Conservation (phyloP, 2,888 invertebrate species). For the Trisateles emortualis region DNA sequence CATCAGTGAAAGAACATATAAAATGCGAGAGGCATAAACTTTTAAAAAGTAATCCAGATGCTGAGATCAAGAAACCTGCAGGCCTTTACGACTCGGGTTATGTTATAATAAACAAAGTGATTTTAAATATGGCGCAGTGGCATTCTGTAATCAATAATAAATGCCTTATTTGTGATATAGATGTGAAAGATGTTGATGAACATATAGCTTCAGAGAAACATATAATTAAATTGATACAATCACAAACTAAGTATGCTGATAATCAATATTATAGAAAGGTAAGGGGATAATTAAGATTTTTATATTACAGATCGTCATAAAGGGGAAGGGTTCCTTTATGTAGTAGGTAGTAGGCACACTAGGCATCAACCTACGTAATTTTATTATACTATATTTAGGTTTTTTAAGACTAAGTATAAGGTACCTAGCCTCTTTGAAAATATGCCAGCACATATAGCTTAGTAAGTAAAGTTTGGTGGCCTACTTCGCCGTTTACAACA, state of each 20-base stretch:
- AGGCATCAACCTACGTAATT: no score
- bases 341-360: no score
- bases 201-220: constrained; percentile 56
- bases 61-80: constrained; percentile 24
- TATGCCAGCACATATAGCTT: no score
- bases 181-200: constrained; percentile 28
- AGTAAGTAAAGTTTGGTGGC: no score
- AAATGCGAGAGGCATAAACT: constrained; percentile 49
- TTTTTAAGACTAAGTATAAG: no score
- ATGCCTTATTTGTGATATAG: constrained; percentile 59
- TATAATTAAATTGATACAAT: constrained; percentile 57
- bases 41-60: constrained; percentile 46
- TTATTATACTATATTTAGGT: no score
- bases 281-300: constrained; percentile 5
- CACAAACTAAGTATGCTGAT: constrained; percentile 40
- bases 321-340: no score
- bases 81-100: constrained; percentile 40
- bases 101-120: constrained; percentile 50
- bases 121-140: constrained; percentile 58
- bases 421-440: no score
- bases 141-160: constrained; percentile 54
- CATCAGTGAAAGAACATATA: constrained; percentile 50
- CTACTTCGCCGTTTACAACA: no score
- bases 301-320: no score
- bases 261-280: constrained; percentile 60